Conservation (phyloP, 2,797 vertebrate species). For the Lindbergichthys nudifrons region DNA sequence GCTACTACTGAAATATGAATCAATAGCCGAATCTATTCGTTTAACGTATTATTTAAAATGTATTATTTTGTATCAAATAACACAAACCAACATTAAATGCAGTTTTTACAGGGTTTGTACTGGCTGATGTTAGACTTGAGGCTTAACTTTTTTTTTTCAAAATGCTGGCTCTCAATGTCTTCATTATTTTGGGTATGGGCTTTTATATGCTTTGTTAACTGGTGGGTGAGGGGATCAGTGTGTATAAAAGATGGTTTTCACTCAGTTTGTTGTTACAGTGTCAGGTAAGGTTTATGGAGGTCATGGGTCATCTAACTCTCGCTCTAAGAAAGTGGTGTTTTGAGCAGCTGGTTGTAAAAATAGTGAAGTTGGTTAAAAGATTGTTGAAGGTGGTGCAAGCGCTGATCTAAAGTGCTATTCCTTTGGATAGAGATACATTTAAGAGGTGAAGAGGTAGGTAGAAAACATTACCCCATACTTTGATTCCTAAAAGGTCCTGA, state of each 20-base stretch:
- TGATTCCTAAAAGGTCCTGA: background rate
- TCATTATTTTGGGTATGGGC: too few relatives aligned
- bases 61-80: background rate
- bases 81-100: background rate
- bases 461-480: background rate
- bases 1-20: background rate
- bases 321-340: background rate
- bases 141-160: too few relatives aligned
- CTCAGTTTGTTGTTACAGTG: background rate
- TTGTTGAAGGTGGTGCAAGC: background rate
- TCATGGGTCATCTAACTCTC: conserved; percentile 7
- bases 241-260: background rate
- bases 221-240: background rate
- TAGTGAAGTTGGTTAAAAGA: background rate
- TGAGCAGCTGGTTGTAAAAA: background rate
- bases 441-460: background rate
- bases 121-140: background rate
- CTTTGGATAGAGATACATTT: background rate
- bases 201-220: too few relatives aligned
- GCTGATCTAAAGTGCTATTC: background rate
- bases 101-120: background rate
- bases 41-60: too few relatives aligned
- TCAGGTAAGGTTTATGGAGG: background rate
- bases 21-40: background rate
- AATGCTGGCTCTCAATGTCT: too few relatives aligned